Evolutionary conservation across 2,113 vertebrate species (phyloP), one percentile per base, ranked within the genome.

Genomic region (Crocuta crocuta): DNA sequence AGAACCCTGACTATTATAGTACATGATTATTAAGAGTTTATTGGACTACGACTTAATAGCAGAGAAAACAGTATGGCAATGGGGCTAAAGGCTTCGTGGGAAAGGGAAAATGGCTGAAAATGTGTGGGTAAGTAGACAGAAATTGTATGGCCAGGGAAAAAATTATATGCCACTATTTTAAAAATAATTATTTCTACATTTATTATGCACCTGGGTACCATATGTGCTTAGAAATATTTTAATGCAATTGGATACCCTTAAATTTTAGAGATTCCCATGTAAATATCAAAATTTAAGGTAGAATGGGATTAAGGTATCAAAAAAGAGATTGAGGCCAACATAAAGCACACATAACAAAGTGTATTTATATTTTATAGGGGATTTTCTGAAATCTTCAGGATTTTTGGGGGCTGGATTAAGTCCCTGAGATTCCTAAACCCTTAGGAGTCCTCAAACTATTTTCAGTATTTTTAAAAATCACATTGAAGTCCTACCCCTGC

Each of bases 151-250:
- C 78, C 71, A 74, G 43, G 66, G 79, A 82, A 71, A 93, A 55
- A 80, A 95, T 61, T 31, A 70, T 81, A 78, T 43, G 50, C 81
- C 86, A 31, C 31, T 97, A 43, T 97, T 87, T 91, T 94, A 92
- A 91, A 93, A 98, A 63, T 68, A 90, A 92, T 35, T 45, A 81
- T 82, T 89, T 89, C 91, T 96, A 71, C 61, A 74, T 95, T 97
- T 91, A 65, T 81, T 93, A 50, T 73, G 93, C 98, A 98, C 95
- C 97, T 98, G 98, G 98, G 65, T 61, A 92, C 97, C 97, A 98
- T 31, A 78, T 97, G 97, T 98, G 92, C 65, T 13, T 96, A 98
- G 97, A 98, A 97, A 91, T 83, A 96, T 95, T 98, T 97, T 98
- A 98, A 98, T 98, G 98, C 97, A 97, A 97, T 95, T 96, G 63